A percentile compares a stretch with the other conserved stretches of the same genome.
Evolutionary conservation across 1,140 invertebrate genomes (phyloP).

Genomic region (Cherax destructor): DNA sequence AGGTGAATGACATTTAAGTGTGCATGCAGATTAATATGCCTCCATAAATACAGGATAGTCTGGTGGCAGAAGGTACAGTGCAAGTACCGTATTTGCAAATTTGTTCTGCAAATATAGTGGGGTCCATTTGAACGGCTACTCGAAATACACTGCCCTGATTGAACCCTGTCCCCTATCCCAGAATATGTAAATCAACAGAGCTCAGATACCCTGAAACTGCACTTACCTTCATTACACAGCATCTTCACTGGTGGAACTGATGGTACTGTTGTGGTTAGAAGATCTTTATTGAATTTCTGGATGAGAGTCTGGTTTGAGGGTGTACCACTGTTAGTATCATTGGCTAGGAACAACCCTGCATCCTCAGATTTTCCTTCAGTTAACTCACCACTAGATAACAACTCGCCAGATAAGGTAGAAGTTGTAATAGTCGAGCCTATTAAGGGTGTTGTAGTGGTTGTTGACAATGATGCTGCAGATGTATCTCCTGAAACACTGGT

Average conservation of each 20-base stretch:
- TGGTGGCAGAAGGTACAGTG: too few relatives aligned
- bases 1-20: too few relatives aligned
- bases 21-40: too few relatives aligned
- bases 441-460: slow-evolving; percentile 13
- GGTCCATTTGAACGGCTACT: too few relatives aligned
- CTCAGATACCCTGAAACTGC: background rate
- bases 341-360: background rate
- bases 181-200: too few relatives aligned
- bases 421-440: background rate
- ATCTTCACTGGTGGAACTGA: background rate
- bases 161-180: too few relatives aligned
- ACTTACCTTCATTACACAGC: slow-evolving; percentile 43
- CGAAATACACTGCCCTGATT: too few relatives aligned
- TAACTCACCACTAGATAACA: background rate
- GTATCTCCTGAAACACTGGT: background rate
- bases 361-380: background rate
- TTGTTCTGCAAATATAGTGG: too few relatives aligned
- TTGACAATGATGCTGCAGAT: background rate
- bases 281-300: background rate
- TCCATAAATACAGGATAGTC: too few relatives aligned
- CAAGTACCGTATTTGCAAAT: too few relatives aligned
- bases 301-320: background rate
- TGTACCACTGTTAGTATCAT: background rate
- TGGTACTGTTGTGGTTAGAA: background rate
- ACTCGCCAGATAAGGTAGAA: background rate